Evolutionary conservation across 2,797 vertebrate genomes (phyloP).

Genomic region (Poeciliopsis presidionis): DNA sequence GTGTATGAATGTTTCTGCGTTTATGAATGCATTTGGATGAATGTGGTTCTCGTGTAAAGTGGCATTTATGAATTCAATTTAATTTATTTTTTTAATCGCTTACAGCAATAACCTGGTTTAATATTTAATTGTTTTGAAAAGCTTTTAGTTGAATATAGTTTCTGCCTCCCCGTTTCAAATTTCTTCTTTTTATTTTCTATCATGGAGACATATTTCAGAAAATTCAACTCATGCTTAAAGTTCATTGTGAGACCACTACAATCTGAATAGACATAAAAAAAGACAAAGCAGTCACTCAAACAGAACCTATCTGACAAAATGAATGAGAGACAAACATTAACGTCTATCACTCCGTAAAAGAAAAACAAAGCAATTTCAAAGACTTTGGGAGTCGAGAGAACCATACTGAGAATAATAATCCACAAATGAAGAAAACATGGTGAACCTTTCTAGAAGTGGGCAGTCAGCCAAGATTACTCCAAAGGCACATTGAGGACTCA

Average conservation of each 20-base stretch:
- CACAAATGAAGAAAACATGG: background rate
- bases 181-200: background rate
- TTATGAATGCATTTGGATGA: background rate
- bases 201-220: background rate
- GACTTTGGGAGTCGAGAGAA: background rate
- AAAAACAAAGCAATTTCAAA: background rate
- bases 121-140: background rate
- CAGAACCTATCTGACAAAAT: background rate
- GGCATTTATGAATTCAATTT: background rate
- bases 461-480: background rate
- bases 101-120: background rate
- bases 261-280: background rate
- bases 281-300: background rate
- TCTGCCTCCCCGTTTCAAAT: background rate
- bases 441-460: background rate
- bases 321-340: background rate
- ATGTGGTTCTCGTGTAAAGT: background rate
- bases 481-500: background rate
- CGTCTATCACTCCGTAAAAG: background rate
- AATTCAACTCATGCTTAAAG: background rate
- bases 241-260: background rate
- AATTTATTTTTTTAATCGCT: background rate
- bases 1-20: background rate
- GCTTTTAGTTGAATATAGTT: background rate
- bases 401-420: background rate